Base-by-base conservation (phyloP, 1,140 invertebrate genomes). In the Apocrypta bakeri region DNA sequence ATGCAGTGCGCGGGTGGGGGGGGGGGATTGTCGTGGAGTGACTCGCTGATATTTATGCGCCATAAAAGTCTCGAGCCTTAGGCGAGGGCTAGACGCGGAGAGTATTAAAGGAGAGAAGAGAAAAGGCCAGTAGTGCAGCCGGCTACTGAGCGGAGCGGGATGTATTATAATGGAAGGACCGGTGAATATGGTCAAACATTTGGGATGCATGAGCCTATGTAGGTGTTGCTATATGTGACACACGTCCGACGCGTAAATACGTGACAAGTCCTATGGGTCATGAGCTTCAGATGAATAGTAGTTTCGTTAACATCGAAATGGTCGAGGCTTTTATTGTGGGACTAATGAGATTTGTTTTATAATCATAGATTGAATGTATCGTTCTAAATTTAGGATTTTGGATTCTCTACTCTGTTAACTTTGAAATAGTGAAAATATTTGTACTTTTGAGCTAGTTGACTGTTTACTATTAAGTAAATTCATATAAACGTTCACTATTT, bases 21-120 rank as follows among this genome's bases (percentile, higher is more conserved):
- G 31, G 48, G 72, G 17, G 86, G 88, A 88, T 87, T 90, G 90
- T 90, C 89, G 87, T 87, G 87, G 88, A 89, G 90, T 90, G 90
- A 87, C 89, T 56, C 21, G 48, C 89, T 88, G 90, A 92, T 91
- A 91, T 92, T 91, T 92, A 92, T 92, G 90, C 88, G 87, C 88
- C 87, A 91, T 91, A 91, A 92, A 92, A 91, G 90, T 90, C 87
- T 85, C 87, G 87, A 86, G 73, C 86, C 71, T 85, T 83, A 85
- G 88, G 87, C 87, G 86, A 89, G 89, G 88, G 89, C 88, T 89
- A 88, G 87, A 24, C 25, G 33, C 24, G 24, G 24, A 33, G 31
- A 80, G 7, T 25, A 66, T 24, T 9, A 66, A 17, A 61, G 61
- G n/a, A 8, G 24, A 14, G n/a, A n/a, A 37, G 75, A 29, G 64